phyloP scores from a whole-genome alignment of 2,113 vertebrate species.

The Pelobates fuscus region DNA sequence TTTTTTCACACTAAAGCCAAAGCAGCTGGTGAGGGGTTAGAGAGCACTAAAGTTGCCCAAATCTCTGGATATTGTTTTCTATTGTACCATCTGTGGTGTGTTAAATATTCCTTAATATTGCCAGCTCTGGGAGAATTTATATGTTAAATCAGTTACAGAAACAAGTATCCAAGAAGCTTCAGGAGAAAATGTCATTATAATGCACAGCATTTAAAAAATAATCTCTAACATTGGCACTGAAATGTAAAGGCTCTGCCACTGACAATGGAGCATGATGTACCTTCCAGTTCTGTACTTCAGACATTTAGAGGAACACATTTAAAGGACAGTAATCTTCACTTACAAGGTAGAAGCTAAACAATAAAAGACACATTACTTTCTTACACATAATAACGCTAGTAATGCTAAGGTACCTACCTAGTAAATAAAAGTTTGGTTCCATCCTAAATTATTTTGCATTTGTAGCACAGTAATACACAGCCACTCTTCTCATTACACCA shows the following conservation, averaged over 20 bases:
- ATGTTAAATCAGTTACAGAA: slow-evolving; percentile 72
- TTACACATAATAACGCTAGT: too few relatives aligned
- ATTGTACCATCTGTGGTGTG: slow-evolving; percentile 74
- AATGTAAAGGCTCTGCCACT: slow-evolving; percentile 52
- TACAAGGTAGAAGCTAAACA: too few relatives aligned
- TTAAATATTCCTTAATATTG: slow-evolving; percentile 78
- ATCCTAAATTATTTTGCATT: too few relatives aligned
- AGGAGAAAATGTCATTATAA: slow-evolving; percentile 57
- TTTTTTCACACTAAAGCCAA: slow-evolving; percentile 72
- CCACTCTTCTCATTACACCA: too few relatives aligned
- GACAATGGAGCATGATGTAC: too few relatives aligned
- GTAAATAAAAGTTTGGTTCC: too few relatives aligned
- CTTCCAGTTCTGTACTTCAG: slow-evolving; percentile 10
- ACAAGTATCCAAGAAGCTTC: slow-evolving; percentile 66
- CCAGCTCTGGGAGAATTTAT: slow-evolving; percentile 78
- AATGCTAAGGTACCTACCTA: too few relatives aligned
- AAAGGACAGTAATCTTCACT: slow-evolving; percentile 39
- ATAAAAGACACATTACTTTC: too few relatives aligned
- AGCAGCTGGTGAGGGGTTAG: slow-evolving; percentile 74
- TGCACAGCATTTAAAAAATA: slow-evolving; percentile 62
- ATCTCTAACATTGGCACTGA: slow-evolving; percentile 59
- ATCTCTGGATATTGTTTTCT: slow-evolving; percentile 77
- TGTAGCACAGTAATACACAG: too few relatives aligned
- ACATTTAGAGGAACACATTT: slow-evolving; percentile 48
- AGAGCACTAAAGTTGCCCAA: slow-evolving; percentile 69